phyloP scores from a whole-genome alignment of 2,113 vertebrate species.

The Oncorhynchus keta region DNA sequence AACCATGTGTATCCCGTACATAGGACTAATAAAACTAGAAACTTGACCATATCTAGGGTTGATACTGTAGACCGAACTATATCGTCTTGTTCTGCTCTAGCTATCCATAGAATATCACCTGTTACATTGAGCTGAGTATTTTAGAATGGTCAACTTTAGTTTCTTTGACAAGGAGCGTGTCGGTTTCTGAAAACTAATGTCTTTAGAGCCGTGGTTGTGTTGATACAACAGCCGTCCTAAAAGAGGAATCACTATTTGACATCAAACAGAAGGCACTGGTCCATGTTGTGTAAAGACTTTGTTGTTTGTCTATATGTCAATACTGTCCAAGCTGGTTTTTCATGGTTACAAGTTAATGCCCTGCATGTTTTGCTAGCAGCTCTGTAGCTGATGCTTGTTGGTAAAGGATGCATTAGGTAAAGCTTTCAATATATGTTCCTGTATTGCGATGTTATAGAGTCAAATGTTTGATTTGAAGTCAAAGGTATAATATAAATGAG shows the following conservation, averaged over 20 bases:
- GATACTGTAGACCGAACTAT: too few species aligned
- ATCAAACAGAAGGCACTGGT: conserved; percentile 66
- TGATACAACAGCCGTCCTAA: conserved; percentile 65
- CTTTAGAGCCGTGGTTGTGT: conserved; percentile 60
- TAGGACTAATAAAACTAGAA: too few species aligned
- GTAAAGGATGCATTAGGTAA: too few species aligned
- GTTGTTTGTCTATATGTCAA: conserved; percentile 63
- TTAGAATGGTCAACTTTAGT: neutral
- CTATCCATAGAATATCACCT: neutral
- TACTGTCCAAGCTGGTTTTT: conserved; percentile 46
- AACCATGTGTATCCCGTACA: too few species aligned
- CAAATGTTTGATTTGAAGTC: too few species aligned
- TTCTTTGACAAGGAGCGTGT: neutral
- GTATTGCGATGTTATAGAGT: too few species aligned
- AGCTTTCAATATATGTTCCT: too few species aligned
- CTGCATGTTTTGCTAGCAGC: too few species aligned
- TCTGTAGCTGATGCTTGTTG: too few species aligned
- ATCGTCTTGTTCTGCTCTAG: too few species aligned
- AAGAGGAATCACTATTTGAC: conserved; percentile 70
- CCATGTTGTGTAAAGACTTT: conserved; percentile 48
- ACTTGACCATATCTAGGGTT: too few species aligned
- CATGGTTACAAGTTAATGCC: neutral
- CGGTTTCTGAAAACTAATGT: conserved; percentile 23
- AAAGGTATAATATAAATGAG: too few species aligned
- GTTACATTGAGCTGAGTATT: neutral